A percentile compares a stretch with the other conserved stretches of the same genome.
Conservation (phyloP, 2,888 invertebrate species). For the Drosophila rubida region DNA sequence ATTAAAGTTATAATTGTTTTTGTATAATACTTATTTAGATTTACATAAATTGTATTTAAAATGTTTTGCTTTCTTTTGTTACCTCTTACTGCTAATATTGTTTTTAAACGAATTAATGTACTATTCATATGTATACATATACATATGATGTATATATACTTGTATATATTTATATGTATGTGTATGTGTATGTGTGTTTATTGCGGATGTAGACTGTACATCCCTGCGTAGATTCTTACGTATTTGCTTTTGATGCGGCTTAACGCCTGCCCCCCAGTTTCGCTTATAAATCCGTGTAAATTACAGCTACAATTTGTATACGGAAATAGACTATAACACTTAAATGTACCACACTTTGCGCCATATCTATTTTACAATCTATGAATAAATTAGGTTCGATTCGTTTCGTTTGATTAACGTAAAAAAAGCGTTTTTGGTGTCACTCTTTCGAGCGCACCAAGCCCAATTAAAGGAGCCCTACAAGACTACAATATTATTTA, state of each 20-base stretch:
- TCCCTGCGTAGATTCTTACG: constrained; percentile 68
- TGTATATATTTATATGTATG: constrained; percentile 26
- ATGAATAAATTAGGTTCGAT: constrained; percentile 72
- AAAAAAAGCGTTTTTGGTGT: constrained; percentile 62
- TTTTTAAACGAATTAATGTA: constrained; percentile 53
- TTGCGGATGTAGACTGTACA: constrained; percentile 45
- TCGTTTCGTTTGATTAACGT: constrained; percentile 64
- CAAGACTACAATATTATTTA: constrained; percentile 39
- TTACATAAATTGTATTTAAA: constrained; percentile 69
- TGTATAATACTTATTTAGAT: constrained; percentile 66
- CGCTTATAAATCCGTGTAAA: constrained; percentile 63
- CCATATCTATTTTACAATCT: constrained; percentile 68
- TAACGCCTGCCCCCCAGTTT: constrained; percentile 18
- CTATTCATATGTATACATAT: constrained; percentile 36
- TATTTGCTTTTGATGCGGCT: constrained; percentile 57
- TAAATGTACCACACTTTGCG: constrained; percentile 62
- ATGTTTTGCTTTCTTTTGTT: constrained; percentile 31
- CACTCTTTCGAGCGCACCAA: constrained; percentile 31
- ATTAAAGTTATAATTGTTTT: constrained; percentile 68
- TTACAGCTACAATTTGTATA: constrained; percentile 67
- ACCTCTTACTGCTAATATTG: constrained; percentile 54
- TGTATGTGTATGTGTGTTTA: constrained; percentile 31
- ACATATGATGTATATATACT: constrained; percentile 41
- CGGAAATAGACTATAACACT: constrained; percentile 75
- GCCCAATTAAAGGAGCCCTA: constrained; percentile 46